Evolutionary conservation across 1,140 invertebrate species (phyloP).

Genomic region (Drosophila mauritiana): DNA sequence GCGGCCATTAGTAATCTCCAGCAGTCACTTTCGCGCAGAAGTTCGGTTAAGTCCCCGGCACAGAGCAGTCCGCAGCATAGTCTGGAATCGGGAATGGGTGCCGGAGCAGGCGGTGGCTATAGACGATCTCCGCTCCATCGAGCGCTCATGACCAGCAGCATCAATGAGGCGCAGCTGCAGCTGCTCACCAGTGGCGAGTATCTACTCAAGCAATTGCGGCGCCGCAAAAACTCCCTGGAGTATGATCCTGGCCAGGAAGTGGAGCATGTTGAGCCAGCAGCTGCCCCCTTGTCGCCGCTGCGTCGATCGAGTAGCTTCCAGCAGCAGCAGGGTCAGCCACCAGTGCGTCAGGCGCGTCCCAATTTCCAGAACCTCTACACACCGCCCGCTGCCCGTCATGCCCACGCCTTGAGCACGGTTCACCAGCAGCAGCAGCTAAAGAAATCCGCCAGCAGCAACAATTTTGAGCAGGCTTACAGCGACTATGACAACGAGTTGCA

Average conservation of each 20-base stretch:
- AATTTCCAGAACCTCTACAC: conserved; percentile 80
- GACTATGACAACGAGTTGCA: conserved; percentile 83
- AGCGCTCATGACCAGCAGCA: conserved; percentile 82
- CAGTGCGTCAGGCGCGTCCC: conserved; percentile 68
- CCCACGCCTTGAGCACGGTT: conserved; percentile 51
- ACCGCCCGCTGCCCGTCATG: conserved; percentile 74
- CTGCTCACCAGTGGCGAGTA: conserved; percentile 79
- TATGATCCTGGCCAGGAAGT: conserved; percentile 47
- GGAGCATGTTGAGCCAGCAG: conserved; percentile 29
- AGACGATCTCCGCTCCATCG: conserved; percentile 71
- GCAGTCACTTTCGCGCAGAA: conserved; percentile 84
- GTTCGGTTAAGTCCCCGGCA: conserved; percentile 78
- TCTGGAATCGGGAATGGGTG: conserved; percentile 49
- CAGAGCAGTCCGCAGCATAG: conserved; percentile 79
- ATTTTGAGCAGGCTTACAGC: conserved; percentile 78
- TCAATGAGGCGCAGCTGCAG: conserved; percentile 79
- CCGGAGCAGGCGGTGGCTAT: conserved; percentile 54
- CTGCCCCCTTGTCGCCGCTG: conserved; percentile 66
- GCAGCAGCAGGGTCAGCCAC: conserved; percentile 56
- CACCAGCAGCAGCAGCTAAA: conserved; percentile 54
- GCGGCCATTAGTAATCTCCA: conserved; percentile 88
- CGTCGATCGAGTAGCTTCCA: conserved; percentile 82
- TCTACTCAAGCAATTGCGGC: conserved; percentile 78
- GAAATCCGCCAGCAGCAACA: conserved; percentile 84
- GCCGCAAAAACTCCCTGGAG: conserved; percentile 86